Evolutionary conservation across 1,140 invertebrate species (phyloP), one percentile per base, ranked within the genome.

Genomic region (Anastrepha ludens): DNA sequence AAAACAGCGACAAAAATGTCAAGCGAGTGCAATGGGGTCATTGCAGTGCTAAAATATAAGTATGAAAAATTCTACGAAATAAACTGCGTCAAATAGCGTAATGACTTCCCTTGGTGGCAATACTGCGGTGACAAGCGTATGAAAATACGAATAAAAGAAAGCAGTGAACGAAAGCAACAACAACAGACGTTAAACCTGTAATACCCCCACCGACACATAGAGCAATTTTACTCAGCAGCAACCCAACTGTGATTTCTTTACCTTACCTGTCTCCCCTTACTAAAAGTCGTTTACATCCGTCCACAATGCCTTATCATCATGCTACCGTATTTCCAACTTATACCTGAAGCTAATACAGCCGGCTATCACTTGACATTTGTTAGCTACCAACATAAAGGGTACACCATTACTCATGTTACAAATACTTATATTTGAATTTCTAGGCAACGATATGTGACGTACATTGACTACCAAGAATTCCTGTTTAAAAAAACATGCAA

Each of bases 391-490:
- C 50, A 58, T 81, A 81, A 81, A 44, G 47, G 20, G n/a, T 9
- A 55, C 17, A 81, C 17, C 74, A 81, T 81, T 58, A 81, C 50
- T 81, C 74, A 81, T 81, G 20, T n/a, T 8, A 58, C 74, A 5
- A 7, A 70, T 41, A 70, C 39, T 39, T 11, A 70, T 29, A 41
- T 29, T 29, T 29, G 29, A 29, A 29, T 29, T 29, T 29, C 29
- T 29, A 29, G 29, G 29, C 29, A 29, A 29, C 29, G 29, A 29
- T 29, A 29, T 29, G 29, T 29, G 29, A 29, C 8, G 0, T 29
- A 70, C 15, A 74, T 74, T 55, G 50, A 55, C 50, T 55, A 7
- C 29, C 13, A 39, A 7, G 29, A 67, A 67, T 29, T 67, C 5
- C 4, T 67, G 39, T 39, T 29, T 29, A 29, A 29, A 67, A 39